Conservation (phyloP, 2,797 vertebrate genomes). For the Anisognathus igniventris region DNA sequence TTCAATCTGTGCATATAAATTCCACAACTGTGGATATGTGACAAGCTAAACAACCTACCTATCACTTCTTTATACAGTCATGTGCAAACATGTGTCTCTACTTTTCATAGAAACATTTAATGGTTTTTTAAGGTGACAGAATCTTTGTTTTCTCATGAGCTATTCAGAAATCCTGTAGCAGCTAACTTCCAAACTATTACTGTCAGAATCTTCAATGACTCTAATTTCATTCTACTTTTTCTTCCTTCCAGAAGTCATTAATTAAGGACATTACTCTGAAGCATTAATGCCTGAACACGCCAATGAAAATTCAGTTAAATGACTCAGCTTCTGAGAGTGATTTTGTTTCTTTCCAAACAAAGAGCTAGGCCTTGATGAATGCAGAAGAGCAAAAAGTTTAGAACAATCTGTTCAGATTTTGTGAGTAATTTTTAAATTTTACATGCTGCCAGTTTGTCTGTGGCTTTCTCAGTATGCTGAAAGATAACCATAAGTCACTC, state of each 20-base stretch:
- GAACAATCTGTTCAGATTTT: slow-evolving; percentile 13
- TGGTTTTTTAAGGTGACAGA: neutral
- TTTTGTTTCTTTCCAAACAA: slow-evolving; percentile 36
- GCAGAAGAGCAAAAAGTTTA: slow-evolving; percentile 4
- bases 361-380: neutral
- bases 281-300: neutral
- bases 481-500: neutral
- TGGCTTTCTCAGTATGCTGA: neutral
- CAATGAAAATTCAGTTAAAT: slow-evolving; percentile 19
- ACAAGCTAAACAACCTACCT: neutral
- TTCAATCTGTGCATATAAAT: neutral
- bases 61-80: neutral
- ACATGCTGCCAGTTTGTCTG: neutral
- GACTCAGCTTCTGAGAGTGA: slow-evolving; percentile 22
- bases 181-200: neutral
- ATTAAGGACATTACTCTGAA: slow-evolving; percentile 37
- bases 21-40: neutral
- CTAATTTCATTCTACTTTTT: slow-evolving; percentile 23
- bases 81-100: neutral
- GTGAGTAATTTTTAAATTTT: slow-evolving; percentile 29
- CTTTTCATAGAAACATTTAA: neutral
- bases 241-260: slow-evolving; percentile 17
- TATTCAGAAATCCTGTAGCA: neutral
- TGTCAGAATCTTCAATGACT: slow-evolving; percentile 2
- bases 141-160: neutral